Evolutionary conservation across 2,797 vertebrate species (phyloP).

Genomic region (Garrulus glandarius): DNA sequence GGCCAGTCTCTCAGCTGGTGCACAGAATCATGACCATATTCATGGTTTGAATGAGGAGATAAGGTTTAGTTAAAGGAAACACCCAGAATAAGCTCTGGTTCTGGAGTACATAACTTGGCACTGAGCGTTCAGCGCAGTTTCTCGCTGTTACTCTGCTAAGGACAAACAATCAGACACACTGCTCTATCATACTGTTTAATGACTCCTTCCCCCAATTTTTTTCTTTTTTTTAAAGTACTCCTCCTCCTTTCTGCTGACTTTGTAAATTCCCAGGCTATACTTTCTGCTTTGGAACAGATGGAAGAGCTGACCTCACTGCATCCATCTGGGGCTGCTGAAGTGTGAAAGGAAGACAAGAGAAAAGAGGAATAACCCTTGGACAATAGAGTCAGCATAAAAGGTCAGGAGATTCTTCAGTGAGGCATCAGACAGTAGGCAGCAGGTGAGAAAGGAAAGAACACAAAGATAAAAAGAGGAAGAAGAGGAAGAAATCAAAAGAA

Average conservation of each 20-base stretch:
- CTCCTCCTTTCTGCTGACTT: background rate
- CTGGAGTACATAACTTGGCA: background rate
- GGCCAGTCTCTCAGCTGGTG: background rate
- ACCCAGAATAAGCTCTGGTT: background rate
- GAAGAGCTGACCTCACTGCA: background rate
- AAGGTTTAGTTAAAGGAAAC: background rate
- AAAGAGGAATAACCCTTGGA: background rate
- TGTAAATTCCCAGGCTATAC: background rate
- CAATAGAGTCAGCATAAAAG: background rate
- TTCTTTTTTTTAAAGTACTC: background rate
- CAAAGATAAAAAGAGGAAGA: background rate
- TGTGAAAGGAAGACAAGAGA: background rate
- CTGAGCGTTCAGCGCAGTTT: background rate
- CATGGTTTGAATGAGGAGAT: background rate
- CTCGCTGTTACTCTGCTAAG: background rate
- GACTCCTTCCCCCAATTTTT: background rate
- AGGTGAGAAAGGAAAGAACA: background rate
- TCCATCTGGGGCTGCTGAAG: background rate
- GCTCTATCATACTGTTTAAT: background rate
- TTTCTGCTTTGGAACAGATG: constrained; percentile 19
- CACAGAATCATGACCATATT: background rate
- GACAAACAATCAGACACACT: background rate
- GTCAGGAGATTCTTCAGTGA: background rate
- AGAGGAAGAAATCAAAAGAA: background rate
- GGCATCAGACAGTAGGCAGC: background rate